Evolutionary conservation across 2,888 invertebrate genomes (phyloP).

Genomic region (Amphipoea oculea): DNA sequence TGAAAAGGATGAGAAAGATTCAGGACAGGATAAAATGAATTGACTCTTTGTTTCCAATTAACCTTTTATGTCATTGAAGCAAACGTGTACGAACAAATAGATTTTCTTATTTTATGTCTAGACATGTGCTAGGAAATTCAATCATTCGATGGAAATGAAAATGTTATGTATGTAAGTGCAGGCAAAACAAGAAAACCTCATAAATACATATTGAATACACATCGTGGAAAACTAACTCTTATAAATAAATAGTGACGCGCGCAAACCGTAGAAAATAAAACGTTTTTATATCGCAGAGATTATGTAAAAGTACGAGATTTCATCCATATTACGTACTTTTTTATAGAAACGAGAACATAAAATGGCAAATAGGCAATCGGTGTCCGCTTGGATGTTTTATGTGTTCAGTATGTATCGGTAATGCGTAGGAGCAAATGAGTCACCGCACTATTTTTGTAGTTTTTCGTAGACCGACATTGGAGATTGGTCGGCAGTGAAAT

Average conservation of each 20-base stretch:
- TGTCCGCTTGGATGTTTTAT: conserved; percentile 67
- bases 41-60: background rate
- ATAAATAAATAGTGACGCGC: conserved; percentile 44
- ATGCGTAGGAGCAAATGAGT: conserved; percentile 69
- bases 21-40: background rate
- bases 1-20: background rate
- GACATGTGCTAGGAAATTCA: conserved; percentile 18
- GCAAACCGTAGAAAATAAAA: conserved; percentile 39
- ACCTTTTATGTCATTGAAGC: background rate
- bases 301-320: conserved; percentile 59
- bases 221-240: conserved; percentile 19
- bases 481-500: conserved; percentile 59
- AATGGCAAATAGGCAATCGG: conserved; percentile 67
- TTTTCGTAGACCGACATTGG: conserved; percentile 61
- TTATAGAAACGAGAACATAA: conserved; percentile 66
- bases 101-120: background rate
- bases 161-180: conserved; percentile 28
- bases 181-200: conserved; percentile 27
- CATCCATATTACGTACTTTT: conserved; percentile 55
- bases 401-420: conserved; percentile 60
- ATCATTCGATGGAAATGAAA: conserved; percentile 30
- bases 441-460: conserved; percentile 72
- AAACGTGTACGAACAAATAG: background rate
- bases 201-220: conserved; percentile 34
- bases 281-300: conserved; percentile 46